Evolutionary conservation across 1,140 invertebrate genomes (phyloP).

Genomic region (Globodera rostochiensis): DNA sequence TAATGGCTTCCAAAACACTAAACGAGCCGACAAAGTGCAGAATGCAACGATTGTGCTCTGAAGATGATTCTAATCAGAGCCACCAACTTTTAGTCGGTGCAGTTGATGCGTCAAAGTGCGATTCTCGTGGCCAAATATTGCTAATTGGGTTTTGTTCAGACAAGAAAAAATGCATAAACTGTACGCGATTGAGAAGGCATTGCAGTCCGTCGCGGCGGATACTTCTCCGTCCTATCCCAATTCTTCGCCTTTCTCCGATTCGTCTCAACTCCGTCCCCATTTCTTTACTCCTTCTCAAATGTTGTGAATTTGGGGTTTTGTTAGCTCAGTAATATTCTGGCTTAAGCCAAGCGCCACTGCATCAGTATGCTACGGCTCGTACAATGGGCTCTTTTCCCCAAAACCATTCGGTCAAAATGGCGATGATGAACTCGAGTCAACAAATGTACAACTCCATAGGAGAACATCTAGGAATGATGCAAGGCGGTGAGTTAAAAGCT

Average conservation of each 20-base stretch:
- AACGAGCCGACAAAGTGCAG: not conserved
- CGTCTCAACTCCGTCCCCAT: not conserved
- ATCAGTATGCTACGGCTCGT: not conserved
- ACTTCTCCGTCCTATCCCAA: not conserved
- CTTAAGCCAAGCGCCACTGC: not conserved
- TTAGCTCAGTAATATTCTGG: not conserved
- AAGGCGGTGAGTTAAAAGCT: not conserved
- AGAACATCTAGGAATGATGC: not conserved
- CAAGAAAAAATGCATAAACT: slow-evolving; percentile 13
- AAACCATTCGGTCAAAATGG: not conserved
- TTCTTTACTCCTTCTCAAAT: not conserved
- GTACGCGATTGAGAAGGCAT: not conserved
- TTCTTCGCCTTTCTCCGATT: not conserved
- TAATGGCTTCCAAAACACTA: slow-evolving; percentile 30
- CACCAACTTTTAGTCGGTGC: not conserved
- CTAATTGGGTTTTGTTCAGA: not conserved
- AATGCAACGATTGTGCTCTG: slow-evolving; percentile 45
- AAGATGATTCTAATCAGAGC: not conserved
- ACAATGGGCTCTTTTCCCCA: not conserved
- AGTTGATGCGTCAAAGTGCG: not conserved
- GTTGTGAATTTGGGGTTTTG: not conserved
- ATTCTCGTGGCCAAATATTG: not conserved
- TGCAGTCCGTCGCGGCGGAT: not conserved
- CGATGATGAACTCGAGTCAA: not conserved
- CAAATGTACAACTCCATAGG: not conserved